Base-by-base conservation (phyloP, 1,140 invertebrate species). In the Zaprionus capensis region DNA sequence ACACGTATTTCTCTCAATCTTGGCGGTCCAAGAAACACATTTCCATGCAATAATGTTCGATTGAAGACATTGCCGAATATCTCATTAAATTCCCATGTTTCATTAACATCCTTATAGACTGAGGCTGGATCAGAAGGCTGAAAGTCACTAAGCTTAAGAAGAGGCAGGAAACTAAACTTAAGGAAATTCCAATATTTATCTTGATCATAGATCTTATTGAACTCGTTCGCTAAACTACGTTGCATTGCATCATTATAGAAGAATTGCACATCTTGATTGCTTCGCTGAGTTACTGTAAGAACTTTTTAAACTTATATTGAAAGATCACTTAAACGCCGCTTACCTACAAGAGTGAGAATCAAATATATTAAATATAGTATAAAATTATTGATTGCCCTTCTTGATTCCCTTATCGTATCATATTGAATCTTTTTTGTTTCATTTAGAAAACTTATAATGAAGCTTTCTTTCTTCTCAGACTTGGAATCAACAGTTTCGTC, bases 1-100 rank as follows among this genome's bases (percentile, higher is more conserved):
- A 74, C 66, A 15, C 58, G 36, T 11, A 74, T 56, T 28, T 74
- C 66, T 1, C 71, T 26, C 1, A 74, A 22, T n/a, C 71, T 28
- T 17, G 66, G 49, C 6, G 66, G 22, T 36, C 71, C 71, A 2
- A 74, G 38, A 12, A 74, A 17, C 4, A 74, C 14, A 63, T 63
- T 74, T 2, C 58, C 71, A 38, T 74, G 71, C 7, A 38, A 7
- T 20, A 74, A 2, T 1, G 49, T 69, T 3, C 71, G 65, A 36
- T 62, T 34, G 28, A 4, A 1, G 3, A 57, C 5, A 53, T 66
- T 14, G 4, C 57, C 49, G 6, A 28, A 36, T 20, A 62, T 17
- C 1, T 55, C 38, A 20, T 41, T 1, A 6, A 41, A 63, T 3
- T 53, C 14, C 11, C 12, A 34, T 11, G 69, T 65, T 6, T 65